Conservation (phyloP, 1,140 invertebrate species). For the Oncopodura yosiiana region DNA sequence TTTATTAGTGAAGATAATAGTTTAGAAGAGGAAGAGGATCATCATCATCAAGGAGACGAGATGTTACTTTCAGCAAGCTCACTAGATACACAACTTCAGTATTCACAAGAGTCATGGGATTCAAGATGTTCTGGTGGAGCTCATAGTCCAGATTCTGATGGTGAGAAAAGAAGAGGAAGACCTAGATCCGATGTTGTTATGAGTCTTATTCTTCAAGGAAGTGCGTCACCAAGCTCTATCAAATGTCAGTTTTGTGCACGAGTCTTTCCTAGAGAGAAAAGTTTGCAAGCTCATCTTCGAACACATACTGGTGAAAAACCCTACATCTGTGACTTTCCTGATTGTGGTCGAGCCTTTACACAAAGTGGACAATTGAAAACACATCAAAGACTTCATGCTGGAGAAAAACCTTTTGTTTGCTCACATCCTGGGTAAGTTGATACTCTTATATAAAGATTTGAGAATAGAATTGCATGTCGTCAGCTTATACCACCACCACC, state of each 20-base stretch:
- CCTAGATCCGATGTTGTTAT: slow-evolving; percentile 63
- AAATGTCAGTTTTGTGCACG: slow-evolving; percentile 63
- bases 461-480: no score
- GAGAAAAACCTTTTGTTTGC: slow-evolving; percentile 71
- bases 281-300: slow-evolving; percentile 65
- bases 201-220: slow-evolving; percentile 60
- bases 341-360: slow-evolving; percentile 64
- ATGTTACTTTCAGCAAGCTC: not conserved
- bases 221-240: slow-evolving; percentile 58
- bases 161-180: slow-evolving; percentile 47
- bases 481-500: not conserved
- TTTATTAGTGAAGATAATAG: no score
- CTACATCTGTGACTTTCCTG: slow-evolving; percentile 66
- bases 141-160: slow-evolving; percentile 27
- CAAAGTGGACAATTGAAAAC: slow-evolving; percentile 76
- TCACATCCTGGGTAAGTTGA: slow-evolving; percentile 51
- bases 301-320: slow-evolving; percentile 73
- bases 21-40: slow-evolving; percentile 13
- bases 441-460: no score
- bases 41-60: no score
- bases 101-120: slow-evolving; percentile 6
- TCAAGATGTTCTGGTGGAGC: slow-evolving; percentile 27
- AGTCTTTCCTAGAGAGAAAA: slow-evolving; percentile 71
- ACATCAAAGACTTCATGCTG: slow-evolving; percentile 66
- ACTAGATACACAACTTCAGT: not conserved